Evolutionary conservation across 1,140 invertebrate species (phyloP).

Genomic region (Lepeophtheirus salmonis): DNA sequence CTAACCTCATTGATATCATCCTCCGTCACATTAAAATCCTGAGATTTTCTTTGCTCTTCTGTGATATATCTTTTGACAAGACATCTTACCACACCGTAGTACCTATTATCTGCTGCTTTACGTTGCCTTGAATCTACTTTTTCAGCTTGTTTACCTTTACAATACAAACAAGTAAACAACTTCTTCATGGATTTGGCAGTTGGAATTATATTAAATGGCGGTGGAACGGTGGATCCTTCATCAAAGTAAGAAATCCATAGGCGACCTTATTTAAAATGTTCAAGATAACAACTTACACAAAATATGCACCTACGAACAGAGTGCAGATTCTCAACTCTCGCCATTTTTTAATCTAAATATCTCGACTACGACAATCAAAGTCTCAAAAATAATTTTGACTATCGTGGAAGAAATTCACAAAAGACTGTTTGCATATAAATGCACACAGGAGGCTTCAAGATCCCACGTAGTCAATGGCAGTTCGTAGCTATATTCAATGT

Average conservation of each 20-base stretch:
- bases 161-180: slow-evolving; percentile 31
- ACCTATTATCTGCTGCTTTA: slow-evolving; percentile 38
- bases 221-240: slow-evolving; percentile 57
- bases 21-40: slow-evolving; percentile 59
- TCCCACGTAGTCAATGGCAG: too few species aligned
- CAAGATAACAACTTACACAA: neutral
- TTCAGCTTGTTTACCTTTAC: slow-evolving; percentile 20
- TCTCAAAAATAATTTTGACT: too few species aligned
- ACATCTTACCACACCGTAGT: slow-evolving; percentile 55
- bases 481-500: too few species aligned
- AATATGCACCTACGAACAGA: neutral
- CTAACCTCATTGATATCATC: slow-evolving; percentile 79
- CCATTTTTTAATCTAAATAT: too few species aligned
- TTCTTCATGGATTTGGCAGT: slow-evolving; percentile 45
- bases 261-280: slow-evolving; percentile 28
- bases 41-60: slow-evolving; percentile 48
- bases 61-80: slow-evolving; percentile 66
- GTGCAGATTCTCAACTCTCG: too few species aligned
- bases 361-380: too few species aligned
- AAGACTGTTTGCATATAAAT: too few species aligned
- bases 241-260: slow-evolving; percentile 82
- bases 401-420: too few species aligned
- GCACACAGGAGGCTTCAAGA: too few species aligned
- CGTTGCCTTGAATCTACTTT: slow-evolving; percentile 21
- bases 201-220: slow-evolving; percentile 64